Conservation (phyloP, 2,797 vertebrate genomes). For the Novumbra hubbsi region DNA sequence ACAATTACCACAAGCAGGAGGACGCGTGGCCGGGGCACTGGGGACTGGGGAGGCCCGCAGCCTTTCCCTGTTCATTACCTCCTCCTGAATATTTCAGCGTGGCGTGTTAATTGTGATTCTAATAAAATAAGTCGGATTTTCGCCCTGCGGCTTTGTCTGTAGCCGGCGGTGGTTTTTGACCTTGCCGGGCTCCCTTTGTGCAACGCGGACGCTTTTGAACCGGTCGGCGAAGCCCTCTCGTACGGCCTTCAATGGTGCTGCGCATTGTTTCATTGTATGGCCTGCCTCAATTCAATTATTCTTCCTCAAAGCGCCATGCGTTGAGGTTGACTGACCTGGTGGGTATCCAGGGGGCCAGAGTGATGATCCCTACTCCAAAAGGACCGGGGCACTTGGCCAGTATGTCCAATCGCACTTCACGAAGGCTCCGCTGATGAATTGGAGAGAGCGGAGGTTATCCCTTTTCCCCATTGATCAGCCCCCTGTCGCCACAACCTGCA, state of each 20-base stretch:
- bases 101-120: slow-evolving; percentile 46
- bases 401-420: not conserved
- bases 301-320: not conserved
- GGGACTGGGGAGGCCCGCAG: slow-evolving; percentile 29
- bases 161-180: slow-evolving; percentile 17
- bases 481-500: not conserved
- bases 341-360: not conserved
- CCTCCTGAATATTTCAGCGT: slow-evolving; percentile 40
- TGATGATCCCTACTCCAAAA: slow-evolving; percentile 8
- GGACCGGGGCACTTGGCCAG: not conserved
- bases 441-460: not conserved
- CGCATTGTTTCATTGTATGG: not conserved
- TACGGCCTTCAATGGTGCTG: not conserved
- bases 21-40: slow-evolving; percentile 49
- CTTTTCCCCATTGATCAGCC: not conserved
- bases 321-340: not conserved
- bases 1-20: slow-evolving; percentile 71
- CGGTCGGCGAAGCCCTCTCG: not conserved
- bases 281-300: not conserved
- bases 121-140: slow-evolving; percentile 49
- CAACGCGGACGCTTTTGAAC: not conserved
- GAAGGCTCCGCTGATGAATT: not conserved
- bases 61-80: slow-evolving; percentile 26
- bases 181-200: slow-evolving; percentile 4
- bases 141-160: slow-evolving; percentile 6